Base-by-base conservation (phyloP, 2,888 invertebrate genomes). In the Taphrorychus bicolor region DNA sequence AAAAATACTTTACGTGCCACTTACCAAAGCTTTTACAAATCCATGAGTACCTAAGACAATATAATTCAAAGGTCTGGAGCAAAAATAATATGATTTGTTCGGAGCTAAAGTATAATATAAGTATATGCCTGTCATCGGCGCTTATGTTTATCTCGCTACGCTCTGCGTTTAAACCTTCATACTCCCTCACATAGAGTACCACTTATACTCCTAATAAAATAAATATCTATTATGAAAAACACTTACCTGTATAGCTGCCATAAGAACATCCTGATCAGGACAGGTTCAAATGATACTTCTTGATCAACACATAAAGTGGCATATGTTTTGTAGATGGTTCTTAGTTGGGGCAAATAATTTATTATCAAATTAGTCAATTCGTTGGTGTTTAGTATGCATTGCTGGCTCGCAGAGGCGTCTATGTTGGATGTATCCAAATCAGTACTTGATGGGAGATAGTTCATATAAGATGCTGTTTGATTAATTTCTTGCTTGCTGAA, bases 181-280 rank as follows among this genome's bases (percentile, higher is more conserved):
- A n/a, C n/a, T n/a, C n/a, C n/a, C n/a, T n/a, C n/a, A n/a, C n/a
- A n/a, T n/a, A n/a, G n/a, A n/a, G n/a, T n/a, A n/a, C n/a, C n/a
- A n/a, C n/a, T n/a, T n/a, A n/a, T n/a, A n/a, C n/a, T n/a, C 9
- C 9, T 7, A 32, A 32, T 9, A 32, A 32, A 32, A 32, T 32
- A 32, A 11, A 7, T 7, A 5, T 32, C 32, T 32, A 11, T 11
- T 22, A 22, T 14, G 45, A 11, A 23, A 23, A 22, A 21, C 3
- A 41, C 59, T 59, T 53, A 69, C 68, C 69, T 49, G 21, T 66
- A 69, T 19, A 89, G 79, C 76, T 88, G 88, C 88, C 88, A 88
- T 21, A 88, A 76, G 73, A 85, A 86, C 32, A 88, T 73, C 52
- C 87, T 82, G 66, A 84, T 84, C 72, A 88, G 76, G 22, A 85